These are phyloP conservation scores for Plecturocebus donacophilus DNA, from an alignment of 2,113 vertebrate species.

Conservation along the genomic window DNA sequence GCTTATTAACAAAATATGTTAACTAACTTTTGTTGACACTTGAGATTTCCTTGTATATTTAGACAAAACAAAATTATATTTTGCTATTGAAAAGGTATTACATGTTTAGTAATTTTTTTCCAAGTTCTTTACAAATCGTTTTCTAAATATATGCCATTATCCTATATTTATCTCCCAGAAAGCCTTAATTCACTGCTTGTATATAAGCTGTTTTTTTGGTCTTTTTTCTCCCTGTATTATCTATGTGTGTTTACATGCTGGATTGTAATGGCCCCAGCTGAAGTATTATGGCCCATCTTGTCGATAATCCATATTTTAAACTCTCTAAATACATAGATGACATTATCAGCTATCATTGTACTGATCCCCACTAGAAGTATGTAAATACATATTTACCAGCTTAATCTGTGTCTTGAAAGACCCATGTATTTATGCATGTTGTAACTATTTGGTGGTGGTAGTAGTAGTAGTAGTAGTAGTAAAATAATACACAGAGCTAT, in stretches of 20 bases:
- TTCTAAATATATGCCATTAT: background rate
- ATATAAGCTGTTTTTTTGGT: background rate
- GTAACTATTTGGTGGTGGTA: background rate
- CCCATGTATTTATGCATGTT: background rate
- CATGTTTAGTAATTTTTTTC: background rate
- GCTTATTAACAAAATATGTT: background rate
- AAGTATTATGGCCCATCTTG: conserved; percentile 25
- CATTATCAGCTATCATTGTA: conserved; percentile 16
- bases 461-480: background rate
- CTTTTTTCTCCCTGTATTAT: background rate
- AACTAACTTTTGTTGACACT: background rate
- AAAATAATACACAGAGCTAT: background rate
- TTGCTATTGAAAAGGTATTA: background rate
- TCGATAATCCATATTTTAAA: conserved; percentile 49
- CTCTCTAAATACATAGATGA: background rate
- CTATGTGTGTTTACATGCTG: conserved; percentile 23
- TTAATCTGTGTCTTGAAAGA: background rate
- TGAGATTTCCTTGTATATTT: background rate
- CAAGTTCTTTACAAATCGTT: background rate
- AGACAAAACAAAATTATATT: background rate
- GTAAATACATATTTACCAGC: background rate
- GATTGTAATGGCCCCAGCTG: background rate
- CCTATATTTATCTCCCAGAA: background rate
- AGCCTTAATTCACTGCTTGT: background rate
- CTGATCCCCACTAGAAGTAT: conserved; percentile 43